These are phyloP conservation scores for Eutrigla gurnardus DNA, from an alignment of 2,797 vertebrate species.

Conservation along the genomic window DNA sequence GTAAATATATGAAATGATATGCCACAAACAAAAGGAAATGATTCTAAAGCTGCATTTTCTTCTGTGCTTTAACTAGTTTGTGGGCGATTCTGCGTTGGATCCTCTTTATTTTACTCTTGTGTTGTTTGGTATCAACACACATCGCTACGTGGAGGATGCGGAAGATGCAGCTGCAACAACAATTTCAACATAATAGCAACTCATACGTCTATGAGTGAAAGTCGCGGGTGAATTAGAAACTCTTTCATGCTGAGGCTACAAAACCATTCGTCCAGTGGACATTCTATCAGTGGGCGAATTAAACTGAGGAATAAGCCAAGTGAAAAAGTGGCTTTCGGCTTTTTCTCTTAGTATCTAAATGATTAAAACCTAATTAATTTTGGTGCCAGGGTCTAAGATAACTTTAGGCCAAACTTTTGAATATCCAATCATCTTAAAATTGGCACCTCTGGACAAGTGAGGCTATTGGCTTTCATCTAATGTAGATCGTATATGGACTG, in stretches of 20 bases:
- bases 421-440: conserved; percentile 35
- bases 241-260: not conserved
- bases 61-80: conserved; percentile 47
- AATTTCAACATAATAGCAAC: not conserved
- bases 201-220: conserved; percentile 14
- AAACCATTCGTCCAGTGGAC: conserved; percentile 16
- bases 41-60: not conserved
- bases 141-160: conserved; percentile 35
- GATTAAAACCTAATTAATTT: conserved; percentile 52
- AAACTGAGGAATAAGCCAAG: conserved; percentile 37
- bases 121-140: conserved; percentile 46
- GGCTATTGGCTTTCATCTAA: conserved; percentile 25
- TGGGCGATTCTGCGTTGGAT: conserved; percentile 78
- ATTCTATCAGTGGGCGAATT: conserved; percentile 18
- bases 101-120: conserved; percentile 60
- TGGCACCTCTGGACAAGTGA: conserved; percentile 8
- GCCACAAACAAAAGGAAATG: not conserved
- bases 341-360: conserved; percentile 34
- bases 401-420: conserved; percentile 41
- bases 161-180: not conserved
- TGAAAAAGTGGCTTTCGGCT: conserved; percentile 25
- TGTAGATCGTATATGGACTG: conserved; percentile 3
- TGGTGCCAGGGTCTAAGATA: conserved; percentile 23
- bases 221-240: conserved; percentile 7
- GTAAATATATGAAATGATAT: not conserved